Percentiles rank a stretch among this genome's conserved stretches.
Conservation (phyloP, 2,113 vertebrate species). For the Plotosus lineatus region DNA sequence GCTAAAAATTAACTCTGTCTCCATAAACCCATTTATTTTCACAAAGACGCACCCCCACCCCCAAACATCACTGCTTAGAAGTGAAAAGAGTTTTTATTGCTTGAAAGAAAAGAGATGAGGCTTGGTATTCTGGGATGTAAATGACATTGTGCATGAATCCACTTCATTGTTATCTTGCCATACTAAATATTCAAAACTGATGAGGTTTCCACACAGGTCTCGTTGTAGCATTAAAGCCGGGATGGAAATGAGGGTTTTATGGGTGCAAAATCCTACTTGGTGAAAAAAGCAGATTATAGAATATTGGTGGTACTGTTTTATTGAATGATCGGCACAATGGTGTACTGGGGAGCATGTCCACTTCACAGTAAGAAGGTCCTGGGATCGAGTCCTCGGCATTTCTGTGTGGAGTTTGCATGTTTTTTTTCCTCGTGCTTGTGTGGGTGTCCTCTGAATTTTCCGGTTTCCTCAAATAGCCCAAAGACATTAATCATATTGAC, state of each 20-base stretch:
- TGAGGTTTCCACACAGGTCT: background rate
- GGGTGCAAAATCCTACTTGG: background rate
- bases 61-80: background rate
- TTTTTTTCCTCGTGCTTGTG: no score
- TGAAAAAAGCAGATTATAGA: background rate
- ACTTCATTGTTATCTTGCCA: background rate
- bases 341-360: no score
- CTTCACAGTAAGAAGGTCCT: no score
- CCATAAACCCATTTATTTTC: background rate
- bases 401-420: no score
- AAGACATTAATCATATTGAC: no score
- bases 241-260: background rate
- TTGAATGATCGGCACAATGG: no score
- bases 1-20: background rate
- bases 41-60: no score
- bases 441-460: no score
- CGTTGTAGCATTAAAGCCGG: background rate
- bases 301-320: background rate
- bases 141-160: background rate
- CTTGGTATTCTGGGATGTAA: background rate
- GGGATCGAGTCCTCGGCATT: no score
- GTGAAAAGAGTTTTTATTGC: background rate
- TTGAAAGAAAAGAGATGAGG: background rate
- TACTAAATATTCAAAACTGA: background rate
- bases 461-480: no score